A percentile compares a stretch with the other conserved stretches of the same genome.
phyloP scores from a whole-genome alignment of 2,113 vertebrate genomes.

The Epinephelus moara region DNA sequence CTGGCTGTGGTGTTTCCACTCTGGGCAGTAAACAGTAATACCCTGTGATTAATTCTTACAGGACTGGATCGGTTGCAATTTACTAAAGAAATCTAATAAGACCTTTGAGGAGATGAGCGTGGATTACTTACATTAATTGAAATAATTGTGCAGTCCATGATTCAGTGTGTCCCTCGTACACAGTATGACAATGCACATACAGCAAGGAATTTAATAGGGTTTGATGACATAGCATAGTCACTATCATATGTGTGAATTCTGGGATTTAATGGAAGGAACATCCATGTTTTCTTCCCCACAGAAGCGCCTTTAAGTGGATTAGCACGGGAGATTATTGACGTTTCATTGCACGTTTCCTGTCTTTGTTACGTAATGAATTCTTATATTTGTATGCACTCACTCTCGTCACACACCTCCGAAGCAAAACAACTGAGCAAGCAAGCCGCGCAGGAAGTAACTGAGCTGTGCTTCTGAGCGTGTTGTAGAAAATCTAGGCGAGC shows the following conservation, averaged over 20 bases:
- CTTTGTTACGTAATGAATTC: slow-evolving; percentile 2
- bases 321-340: not conserved
- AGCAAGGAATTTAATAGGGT: not conserved
- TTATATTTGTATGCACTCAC: not conserved
- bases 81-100: slow-evolving; percentile 53
- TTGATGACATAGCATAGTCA: not conserved
- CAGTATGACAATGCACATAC: not conserved
- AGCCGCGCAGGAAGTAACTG: slow-evolving; percentile 16
- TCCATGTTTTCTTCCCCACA: not conserved
- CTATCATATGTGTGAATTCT: not conserved
- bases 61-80: slow-evolving; percentile 32
- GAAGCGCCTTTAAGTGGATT: slow-evolving; percentile 15
- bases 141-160: slow-evolving; percentile 11
- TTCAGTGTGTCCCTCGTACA: not conserved
- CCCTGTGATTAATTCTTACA: slow-evolving; percentile 51
- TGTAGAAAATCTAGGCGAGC: slow-evolving; percentile 29
- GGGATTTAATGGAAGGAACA: not conserved
- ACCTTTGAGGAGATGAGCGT: slow-evolving; percentile 38
- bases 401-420: not conserved
- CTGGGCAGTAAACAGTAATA: slow-evolving; percentile 50
- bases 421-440: slow-evolving; percentile 2
- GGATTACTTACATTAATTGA: slow-evolving; percentile 32
- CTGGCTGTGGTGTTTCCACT: slow-evolving; percentile 50
- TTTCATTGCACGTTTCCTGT: slow-evolving; percentile 6
- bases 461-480: slow-evolving; percentile 20